Conservation (phyloP, 2,113 vertebrate species). For the Datnioides undecimradiatus region DNA sequence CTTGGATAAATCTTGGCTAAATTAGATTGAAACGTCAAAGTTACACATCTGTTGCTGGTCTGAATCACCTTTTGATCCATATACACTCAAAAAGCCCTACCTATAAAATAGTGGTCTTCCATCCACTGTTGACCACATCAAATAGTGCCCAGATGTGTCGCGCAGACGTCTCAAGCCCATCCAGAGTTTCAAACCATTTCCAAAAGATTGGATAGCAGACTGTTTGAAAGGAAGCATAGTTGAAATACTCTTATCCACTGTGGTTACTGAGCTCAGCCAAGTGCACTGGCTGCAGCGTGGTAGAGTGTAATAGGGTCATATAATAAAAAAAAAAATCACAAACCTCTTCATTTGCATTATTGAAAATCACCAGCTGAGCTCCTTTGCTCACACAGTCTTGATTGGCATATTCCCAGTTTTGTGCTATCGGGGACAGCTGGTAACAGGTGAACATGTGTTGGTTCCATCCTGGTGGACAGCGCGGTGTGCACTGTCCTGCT, state of each 20-base stretch:
- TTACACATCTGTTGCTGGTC: too few species aligned
- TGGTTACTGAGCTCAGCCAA: background rate
- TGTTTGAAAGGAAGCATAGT: background rate
- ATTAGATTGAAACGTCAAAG: too few species aligned
- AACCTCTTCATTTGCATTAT: background rate
- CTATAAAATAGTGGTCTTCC: rapidly evolving
- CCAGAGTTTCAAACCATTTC: background rate
- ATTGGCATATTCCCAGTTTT: background rate
- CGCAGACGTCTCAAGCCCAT: background rate
- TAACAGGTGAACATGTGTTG: constrained; percentile 13
- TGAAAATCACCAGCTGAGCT: constrained; percentile 31
- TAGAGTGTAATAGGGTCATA: background rate
- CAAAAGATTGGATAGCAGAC: rapidly evolving
- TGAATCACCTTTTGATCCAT: background rate
- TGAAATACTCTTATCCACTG: background rate
- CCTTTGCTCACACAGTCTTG: background rate
- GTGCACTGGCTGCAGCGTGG: background rate
- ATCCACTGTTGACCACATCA: background rate
- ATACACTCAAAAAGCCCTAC: constrained; percentile 9
- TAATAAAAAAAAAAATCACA: background rate
- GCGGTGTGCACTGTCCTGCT: rapidly evolving
- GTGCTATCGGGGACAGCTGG: background rate
- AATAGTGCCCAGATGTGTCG: rapidly evolving
- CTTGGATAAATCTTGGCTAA: too few species aligned
- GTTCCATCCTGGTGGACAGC: background rate